phyloP scores from a whole-genome alignment of 2,888 invertebrate genomes.

The Arctia plantaginis region DNA sequence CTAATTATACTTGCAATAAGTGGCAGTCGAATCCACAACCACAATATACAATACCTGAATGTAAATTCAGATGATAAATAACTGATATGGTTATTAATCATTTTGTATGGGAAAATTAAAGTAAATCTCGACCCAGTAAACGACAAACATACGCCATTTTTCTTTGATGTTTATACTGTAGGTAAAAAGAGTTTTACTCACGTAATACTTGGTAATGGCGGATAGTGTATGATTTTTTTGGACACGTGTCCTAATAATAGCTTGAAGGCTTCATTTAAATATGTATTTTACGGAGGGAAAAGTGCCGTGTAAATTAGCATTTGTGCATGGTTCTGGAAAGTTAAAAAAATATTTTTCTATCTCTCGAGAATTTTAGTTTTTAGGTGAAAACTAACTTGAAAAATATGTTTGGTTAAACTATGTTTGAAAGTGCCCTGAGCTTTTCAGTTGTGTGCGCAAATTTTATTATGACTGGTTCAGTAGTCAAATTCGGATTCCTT shows the following conservation, averaged over 20 bases:
- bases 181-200: not conserved
- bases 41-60: not conserved
- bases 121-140: constrained; percentile 8
- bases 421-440: too few species aligned
- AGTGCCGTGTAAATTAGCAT: not conserved
- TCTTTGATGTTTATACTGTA: constrained; percentile 3
- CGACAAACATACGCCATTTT: not conserved
- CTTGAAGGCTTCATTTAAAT: not conserved
- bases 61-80: not conserved
- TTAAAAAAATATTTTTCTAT: too few species aligned
- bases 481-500: too few species aligned
- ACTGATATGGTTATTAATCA: not conserved
- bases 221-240: not conserved
- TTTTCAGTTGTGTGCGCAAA: too few species aligned
- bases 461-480: too few species aligned
- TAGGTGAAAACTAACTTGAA: too few species aligned
- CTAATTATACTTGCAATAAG: not conserved
- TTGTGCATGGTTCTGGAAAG: not conserved
- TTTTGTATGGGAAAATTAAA: constrained; percentile 16
- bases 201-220: not conserved
- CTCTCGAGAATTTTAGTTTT: not conserved
- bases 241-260: not conserved
- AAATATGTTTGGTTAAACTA: too few species aligned
- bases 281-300: not conserved
- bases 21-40: not conserved